Percentiles rank a stretch among this genome's conserved stretches.
Evolutionary conservation across 2,888 invertebrate species (phyloP).

Genomic region (Thera britannica): DNA sequence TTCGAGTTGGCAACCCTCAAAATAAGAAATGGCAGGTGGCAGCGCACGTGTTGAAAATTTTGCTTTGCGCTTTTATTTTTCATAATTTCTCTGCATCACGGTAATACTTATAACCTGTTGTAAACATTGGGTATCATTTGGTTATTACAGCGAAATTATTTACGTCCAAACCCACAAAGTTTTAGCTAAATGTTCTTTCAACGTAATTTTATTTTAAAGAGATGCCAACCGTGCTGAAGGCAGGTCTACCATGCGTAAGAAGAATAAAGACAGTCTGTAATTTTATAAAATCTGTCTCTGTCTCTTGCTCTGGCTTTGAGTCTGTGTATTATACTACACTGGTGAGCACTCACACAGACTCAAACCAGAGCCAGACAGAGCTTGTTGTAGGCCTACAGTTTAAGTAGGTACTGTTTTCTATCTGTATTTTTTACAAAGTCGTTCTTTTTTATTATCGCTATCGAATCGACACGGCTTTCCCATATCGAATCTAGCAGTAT

Average conservation of each 20-base stretch:
- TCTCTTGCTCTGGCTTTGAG: too few species aligned
- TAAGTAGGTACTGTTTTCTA: not conserved
- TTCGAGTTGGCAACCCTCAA: conserved; percentile 11
- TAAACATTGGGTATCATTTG: not conserved
- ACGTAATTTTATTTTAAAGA: too few species aligned
- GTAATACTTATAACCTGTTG: not conserved
- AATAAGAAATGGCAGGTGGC: conserved; percentile 22
- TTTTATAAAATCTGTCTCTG: too few species aligned
- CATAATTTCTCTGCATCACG: conserved; percentile 5
- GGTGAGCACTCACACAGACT: too few species aligned
- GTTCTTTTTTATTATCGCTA: conserved; percentile 3
- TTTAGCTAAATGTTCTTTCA: too few species aligned
- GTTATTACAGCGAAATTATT: not conserved
- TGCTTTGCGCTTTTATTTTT: conserved; percentile 6
- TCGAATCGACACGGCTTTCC: conserved; percentile 35
- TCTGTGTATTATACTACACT: too few species aligned
- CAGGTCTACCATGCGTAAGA: too few species aligned
- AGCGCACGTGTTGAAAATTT: conserved; percentile 17
- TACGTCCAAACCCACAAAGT: not conserved
- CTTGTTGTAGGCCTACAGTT: too few species aligned
- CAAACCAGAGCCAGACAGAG: too few species aligned
- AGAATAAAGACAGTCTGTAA: too few species aligned
- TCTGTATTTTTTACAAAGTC: conserved; percentile 1
- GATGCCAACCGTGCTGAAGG: too few species aligned
- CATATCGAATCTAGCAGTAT: conserved; percentile 31